Conservation (phyloP, 2,113 vertebrate species). For the Peucedramus taeniatus region DNA sequence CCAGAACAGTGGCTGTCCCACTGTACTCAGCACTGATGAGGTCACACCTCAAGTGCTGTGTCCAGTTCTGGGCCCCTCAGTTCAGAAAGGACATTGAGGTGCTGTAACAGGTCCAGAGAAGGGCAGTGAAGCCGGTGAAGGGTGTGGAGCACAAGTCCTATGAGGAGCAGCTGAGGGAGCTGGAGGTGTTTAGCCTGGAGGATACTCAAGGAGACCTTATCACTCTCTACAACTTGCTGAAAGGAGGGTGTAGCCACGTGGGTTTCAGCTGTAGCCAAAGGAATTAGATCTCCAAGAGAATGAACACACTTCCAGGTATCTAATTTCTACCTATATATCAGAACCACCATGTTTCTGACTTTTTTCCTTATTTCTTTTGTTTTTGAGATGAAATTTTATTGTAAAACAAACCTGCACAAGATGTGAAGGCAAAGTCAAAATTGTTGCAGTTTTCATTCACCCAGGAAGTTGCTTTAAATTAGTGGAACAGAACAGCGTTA, state of each 20-base stretch:
- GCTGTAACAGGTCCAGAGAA: neutral
- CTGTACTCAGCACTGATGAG: neutral
- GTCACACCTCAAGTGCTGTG: neutral
- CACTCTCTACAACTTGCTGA: accelerated
- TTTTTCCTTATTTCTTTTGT: neutral
- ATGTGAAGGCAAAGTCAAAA: neutral
- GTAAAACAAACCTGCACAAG: neutral
- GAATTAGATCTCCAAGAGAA: neutral
- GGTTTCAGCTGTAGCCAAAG: neutral
- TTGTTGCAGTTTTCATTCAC: neutral
- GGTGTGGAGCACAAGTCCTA: neutral
- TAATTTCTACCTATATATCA: neutral
- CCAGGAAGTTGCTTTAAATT: neutral
- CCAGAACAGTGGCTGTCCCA: neutral
- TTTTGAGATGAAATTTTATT: neutral
- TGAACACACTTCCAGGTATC: neutral
- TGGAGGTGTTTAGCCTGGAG: neutral
- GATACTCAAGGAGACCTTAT: neutral
- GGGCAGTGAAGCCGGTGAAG: neutral
- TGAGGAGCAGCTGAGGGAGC: neutral
- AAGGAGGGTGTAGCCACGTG: neutral
- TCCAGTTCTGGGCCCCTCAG: neutral
- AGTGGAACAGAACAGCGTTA: neutral
- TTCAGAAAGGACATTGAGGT: neutral
- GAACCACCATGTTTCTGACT: neutral